Conservation (phyloP, 2,113 vertebrate species). For the Equus przewalskii region DNA sequence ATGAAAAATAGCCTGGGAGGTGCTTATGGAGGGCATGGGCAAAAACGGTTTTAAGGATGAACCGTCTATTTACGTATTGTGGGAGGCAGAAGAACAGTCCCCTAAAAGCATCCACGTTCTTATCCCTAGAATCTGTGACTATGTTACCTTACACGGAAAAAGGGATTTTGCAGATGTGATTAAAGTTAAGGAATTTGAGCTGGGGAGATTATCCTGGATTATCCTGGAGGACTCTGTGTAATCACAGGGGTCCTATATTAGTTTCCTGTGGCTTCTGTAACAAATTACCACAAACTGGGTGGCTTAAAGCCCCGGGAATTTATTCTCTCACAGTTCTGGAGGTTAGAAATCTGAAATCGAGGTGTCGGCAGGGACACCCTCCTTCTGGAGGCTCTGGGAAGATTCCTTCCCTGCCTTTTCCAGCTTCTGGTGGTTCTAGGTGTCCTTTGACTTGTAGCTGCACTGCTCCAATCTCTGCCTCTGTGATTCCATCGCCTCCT, state of each 20-base stretch:
- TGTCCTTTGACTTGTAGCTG: not conserved
- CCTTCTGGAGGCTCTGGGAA: not conserved
- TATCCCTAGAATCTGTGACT: constrained; percentile 6
- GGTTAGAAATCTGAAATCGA: not conserved
- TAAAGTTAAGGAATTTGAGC: constrained; percentile 36
- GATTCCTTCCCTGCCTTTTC: not conserved
- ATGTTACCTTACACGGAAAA: not conserved
- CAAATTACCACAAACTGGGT: constrained; percentile 7
- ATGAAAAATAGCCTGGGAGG: not conserved
- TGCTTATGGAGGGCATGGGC: not conserved
- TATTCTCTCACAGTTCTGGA: not conserved
- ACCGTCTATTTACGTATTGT: not conserved
- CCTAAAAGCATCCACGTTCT: not conserved
- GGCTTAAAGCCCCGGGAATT: not conserved
- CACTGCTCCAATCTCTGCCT: not conserved
- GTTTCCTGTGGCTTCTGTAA: not conserved
- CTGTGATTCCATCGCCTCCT: not conserved
- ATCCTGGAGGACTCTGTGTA: not conserved
- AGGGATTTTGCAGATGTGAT: not conserved
- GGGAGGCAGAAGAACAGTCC: not conserved
- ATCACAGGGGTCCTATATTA: not conserved
- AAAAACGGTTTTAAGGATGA: constrained; percentile 9
- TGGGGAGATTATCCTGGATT: not conserved
- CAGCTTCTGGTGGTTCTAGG: not conserved
- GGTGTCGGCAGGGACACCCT: not conserved